A percentile compares a stretch with the other conserved stretches of the same genome.
phyloP scores from a whole-genome alignment of 1,140 invertebrate genomes.

The Galleria mellonella region DNA sequence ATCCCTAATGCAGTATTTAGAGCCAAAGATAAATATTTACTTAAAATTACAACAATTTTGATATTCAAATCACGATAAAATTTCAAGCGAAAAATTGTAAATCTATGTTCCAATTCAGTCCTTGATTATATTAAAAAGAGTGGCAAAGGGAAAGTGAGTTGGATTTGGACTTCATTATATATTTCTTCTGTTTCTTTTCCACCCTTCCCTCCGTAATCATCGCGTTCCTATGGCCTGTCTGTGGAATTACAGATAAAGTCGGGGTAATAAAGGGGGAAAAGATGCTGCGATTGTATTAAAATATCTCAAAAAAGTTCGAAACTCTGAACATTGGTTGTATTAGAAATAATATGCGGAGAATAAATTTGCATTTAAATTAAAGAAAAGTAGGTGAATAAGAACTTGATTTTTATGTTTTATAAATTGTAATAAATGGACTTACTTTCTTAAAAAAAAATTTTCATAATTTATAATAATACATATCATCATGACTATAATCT shows the following conservation, averaged over 20 bases:
- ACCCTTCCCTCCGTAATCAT: conserved; percentile 24
- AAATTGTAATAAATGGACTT: too few relatives aligned
- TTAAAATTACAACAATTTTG: too few relatives aligned
- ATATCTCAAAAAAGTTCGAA: conserved; percentile 21
- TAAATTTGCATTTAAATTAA: conserved; percentile 32
- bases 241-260: conserved; percentile 29
- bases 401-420: too few relatives aligned
- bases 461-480: too few relatives aligned
- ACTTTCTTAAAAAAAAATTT: too few relatives aligned
- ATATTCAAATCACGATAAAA: too few relatives aligned
- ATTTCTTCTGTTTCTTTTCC: conserved; percentile 22
- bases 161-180: conserved; percentile 28
- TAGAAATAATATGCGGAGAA: conserved; percentile 21
- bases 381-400: conserved; percentile 12
- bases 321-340: conserved; percentile 19
- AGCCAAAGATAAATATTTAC: too few relatives aligned
- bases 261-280: conserved; percentile 24
- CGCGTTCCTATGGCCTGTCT: conserved; percentile 22
- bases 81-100: too few relatives aligned
- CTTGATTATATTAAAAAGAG: conserved; percentile 38
- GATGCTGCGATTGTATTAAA: conserved; percentile 22
- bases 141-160: conserved; percentile 24
- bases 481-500: too few relatives aligned
- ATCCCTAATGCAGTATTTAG: too few relatives aligned
- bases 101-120: conserved; percentile 17